Evolutionary conservation across 1,140 invertebrate genomes (phyloP).

Genomic region (Caligus rogercresseyi): DNA sequence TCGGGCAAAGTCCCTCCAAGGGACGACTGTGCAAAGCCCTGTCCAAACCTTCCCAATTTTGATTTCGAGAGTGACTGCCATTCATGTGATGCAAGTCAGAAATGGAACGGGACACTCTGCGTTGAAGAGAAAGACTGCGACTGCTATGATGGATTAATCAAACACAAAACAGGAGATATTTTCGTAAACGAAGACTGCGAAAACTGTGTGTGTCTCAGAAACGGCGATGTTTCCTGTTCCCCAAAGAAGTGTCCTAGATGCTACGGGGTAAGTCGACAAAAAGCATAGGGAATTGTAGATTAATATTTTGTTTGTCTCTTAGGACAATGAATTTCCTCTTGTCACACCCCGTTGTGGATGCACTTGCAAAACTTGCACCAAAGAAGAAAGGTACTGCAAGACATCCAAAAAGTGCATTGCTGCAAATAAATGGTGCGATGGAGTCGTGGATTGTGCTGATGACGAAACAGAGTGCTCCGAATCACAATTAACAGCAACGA

Average conservation of each 20-base stretch:
- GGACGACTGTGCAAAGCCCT: background rate
- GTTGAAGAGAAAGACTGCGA: background rate
- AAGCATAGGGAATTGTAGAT: background rate
- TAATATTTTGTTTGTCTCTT: background rate
- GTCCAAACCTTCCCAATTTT: constrained; percentile 8
- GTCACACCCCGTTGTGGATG: constrained; percentile 2
- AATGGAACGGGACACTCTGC: background rate
- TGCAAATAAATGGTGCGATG: background rate
- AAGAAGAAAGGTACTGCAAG: background rate
- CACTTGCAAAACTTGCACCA: background rate
- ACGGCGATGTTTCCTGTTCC: background rate
- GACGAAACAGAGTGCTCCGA: background rate
- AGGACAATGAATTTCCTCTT: background rate
- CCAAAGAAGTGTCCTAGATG: background rate
- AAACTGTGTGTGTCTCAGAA: background rate
- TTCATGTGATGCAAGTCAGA: background rate
- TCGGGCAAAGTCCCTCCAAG: background rate
- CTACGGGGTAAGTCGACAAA: background rate
- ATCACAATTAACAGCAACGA: background rate
- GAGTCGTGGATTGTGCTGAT: constrained; percentile 8
- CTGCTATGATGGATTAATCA: background rate
- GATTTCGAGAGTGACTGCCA: background rate
- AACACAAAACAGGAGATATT: background rate
- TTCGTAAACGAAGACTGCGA: constrained; percentile 7
- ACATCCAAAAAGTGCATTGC: background rate